These are phyloP conservation scores for Napeogenes inachia DNA, from an alignment of 2,888 invertebrate species.

Conservation along the genomic window DNA sequence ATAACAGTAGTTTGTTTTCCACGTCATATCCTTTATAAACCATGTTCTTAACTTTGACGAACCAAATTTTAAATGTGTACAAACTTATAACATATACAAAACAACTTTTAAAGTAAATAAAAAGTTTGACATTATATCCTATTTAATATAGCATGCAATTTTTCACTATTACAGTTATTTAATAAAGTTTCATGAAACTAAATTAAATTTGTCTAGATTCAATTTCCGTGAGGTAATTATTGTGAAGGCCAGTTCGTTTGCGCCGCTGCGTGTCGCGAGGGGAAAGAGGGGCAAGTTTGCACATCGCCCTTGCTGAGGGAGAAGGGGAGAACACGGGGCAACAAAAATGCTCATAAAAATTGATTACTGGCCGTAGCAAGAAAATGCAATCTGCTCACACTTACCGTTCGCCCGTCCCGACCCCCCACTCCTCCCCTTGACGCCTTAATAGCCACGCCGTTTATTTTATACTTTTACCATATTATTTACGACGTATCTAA, in stretches of 20 bases:
- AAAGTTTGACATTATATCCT: too few relatives aligned
- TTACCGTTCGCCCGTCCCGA: slow-evolving; percentile 30
- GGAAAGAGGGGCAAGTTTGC: slow-evolving; percentile 25
- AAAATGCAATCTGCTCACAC: slow-evolving; percentile 69
- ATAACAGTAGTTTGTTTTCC: too few relatives aligned
- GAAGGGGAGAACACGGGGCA: slow-evolving; percentile 43
- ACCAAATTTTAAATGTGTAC: too few relatives aligned
- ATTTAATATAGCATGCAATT: neutral
- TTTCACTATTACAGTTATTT: neutral
- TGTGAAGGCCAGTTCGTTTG: slow-evolving; percentile 26
- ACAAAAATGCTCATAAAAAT: slow-evolving; percentile 71
- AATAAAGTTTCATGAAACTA: slow-evolving; percentile 27
- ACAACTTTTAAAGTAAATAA: too few relatives aligned
- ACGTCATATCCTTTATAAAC: too few relatives aligned
- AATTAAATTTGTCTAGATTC: slow-evolving; percentile 32
- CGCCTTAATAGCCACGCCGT: slow-evolving; percentile 55
- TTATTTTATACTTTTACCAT: slow-evolving; percentile 60
- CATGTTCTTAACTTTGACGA: too few relatives aligned
- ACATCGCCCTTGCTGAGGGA: slow-evolving; percentile 28
- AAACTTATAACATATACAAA: too few relatives aligned
- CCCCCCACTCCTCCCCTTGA: slow-evolving; percentile 30
- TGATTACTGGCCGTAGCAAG: slow-evolving; percentile 71
- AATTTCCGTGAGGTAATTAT: slow-evolving; percentile 31
- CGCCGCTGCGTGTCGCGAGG: slow-evolving; percentile 23
- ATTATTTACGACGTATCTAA: slow-evolving; percentile 46